These are phyloP conservation scores for Chelonia mydas DNA, from an alignment of 2,797 vertebrate species.

Conservation along the genomic window DNA sequence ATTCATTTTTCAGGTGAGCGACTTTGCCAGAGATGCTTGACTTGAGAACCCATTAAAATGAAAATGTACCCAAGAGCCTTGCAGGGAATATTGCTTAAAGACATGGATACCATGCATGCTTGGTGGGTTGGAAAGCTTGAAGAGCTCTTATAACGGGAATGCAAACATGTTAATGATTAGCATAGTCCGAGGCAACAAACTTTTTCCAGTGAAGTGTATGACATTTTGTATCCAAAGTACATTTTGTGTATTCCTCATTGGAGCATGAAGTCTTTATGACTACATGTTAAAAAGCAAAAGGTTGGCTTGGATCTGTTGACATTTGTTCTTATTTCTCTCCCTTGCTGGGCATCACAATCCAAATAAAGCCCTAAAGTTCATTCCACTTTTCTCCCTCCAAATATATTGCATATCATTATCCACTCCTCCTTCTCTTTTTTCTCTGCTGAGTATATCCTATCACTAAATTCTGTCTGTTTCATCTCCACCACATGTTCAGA, in stretches of 20 bases:
- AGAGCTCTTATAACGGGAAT: conserved; percentile 61
- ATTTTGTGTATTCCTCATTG: conserved; percentile 46
- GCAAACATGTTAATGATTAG: conserved; percentile 73
- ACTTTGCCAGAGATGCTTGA: conserved; percentile 75
- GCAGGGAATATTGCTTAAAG: conserved; percentile 47
- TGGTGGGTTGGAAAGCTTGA: conserved; percentile 64
- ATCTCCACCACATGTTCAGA: background rate
- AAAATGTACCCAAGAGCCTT: conserved; percentile 74
- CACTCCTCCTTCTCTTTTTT: background rate
- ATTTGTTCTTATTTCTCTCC: conserved; percentile 57
- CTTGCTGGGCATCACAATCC: background rate
- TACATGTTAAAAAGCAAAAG: conserved; percentile 61
- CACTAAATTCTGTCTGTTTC: background rate
- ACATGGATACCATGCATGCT: conserved; percentile 38
- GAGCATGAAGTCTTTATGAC: conserved; percentile 42
- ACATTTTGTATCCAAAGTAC: conserved; percentile 65
- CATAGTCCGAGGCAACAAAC: conserved; percentile 43
- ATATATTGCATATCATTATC: background rate
- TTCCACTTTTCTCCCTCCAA: conserved; percentile 21
- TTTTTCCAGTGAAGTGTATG: conserved; percentile 33
- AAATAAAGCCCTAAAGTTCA: conserved; percentile 34
- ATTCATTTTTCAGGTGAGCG: conserved; percentile 73
- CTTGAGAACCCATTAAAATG: conserved; percentile 80
- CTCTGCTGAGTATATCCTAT: background rate
- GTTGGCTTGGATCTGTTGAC: conserved; percentile 67